These are phyloP conservation scores for Cyaniris semiargus DNA, from an alignment of 2,888 invertebrate species.

Conservation along the genomic window DNA sequence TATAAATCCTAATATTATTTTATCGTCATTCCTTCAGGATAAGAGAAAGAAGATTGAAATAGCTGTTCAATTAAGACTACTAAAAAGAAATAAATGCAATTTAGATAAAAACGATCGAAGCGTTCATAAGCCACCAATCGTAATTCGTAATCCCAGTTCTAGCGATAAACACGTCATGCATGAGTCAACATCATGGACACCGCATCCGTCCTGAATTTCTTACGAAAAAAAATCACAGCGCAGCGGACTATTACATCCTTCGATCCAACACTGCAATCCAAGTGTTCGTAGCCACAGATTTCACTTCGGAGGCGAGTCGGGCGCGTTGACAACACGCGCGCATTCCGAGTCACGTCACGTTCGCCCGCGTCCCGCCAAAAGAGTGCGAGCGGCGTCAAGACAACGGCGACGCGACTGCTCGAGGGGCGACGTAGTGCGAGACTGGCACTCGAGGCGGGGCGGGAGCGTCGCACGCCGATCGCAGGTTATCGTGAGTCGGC, in stretches of 20 bases:
- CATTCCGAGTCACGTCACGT: constrained; percentile 69
- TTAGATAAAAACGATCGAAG: constrained; percentile 31
- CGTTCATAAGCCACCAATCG: constrained; percentile 31
- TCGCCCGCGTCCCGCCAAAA: constrained; percentile 71
- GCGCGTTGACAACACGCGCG: constrained; percentile 64
- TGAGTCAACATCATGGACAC: constrained; percentile 77
- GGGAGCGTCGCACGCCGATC: constrained; percentile 66
- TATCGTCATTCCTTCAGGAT: neutral
- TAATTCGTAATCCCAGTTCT: constrained; percentile 58
- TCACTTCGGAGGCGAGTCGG: constrained; percentile 59
- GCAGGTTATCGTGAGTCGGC: constrained; percentile 77
- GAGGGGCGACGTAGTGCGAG: constrained; percentile 64
- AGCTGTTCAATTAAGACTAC: neutral
- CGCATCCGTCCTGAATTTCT: constrained; percentile 70
- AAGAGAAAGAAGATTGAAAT: neutral
- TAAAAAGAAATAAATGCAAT: constrained; percentile 31
- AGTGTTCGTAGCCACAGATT: constrained; percentile 70
- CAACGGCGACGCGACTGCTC: constrained; percentile 57
- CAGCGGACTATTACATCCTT: constrained; percentile 62
- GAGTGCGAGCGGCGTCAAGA: constrained; percentile 54
- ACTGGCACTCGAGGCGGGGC: constrained; percentile 59
- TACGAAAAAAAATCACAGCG: constrained; percentile 61
- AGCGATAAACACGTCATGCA: constrained; percentile 77
- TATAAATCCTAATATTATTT: neutral
- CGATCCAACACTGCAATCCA: constrained; percentile 80